These are phyloP conservation scores for Psophia crepitans DNA, from an alignment of 2,113 vertebrate species.

Conservation along the genomic window DNA sequence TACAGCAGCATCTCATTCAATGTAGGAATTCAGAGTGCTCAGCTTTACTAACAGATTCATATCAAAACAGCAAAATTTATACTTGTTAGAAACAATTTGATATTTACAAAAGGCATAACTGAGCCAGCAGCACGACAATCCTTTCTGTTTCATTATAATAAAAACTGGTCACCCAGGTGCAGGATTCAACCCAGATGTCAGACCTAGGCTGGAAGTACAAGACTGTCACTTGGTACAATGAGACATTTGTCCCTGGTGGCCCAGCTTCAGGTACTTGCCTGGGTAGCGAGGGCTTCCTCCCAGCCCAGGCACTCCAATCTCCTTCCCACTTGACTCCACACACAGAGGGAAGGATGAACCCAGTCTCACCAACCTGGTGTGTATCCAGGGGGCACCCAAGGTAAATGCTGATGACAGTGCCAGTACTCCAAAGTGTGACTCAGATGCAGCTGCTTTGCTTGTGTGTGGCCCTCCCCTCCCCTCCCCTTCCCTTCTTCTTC, in stretches of 20 bases:
- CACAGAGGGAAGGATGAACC: rapidly evolving
- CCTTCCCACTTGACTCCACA: rapidly evolving
- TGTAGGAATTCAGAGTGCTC: background rate
- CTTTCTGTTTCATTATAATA: background rate
- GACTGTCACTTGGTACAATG: no score
- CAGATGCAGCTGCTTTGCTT: background rate
- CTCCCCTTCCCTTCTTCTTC: background rate
- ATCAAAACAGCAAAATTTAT: background rate
- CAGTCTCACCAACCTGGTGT: background rate
- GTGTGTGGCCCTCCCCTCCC: background rate
- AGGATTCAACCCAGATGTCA: background rate
- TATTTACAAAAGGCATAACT: background rate
- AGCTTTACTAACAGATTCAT: background rate
- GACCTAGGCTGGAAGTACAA: background rate
- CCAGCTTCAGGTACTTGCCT: background rate
- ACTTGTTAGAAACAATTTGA: background rate
- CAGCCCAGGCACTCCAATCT: background rate
- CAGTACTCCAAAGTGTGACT: background rate
- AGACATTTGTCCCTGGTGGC: rapidly evolving
- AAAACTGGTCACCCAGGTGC: background rate
- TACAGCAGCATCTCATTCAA: background rate
- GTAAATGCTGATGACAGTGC: background rate
- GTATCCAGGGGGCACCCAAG: rapidly evolving
- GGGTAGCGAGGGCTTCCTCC: rapidly evolving
- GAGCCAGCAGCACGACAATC: background rate